Conservation (phyloP, 2,113 vertebrate species). For the Odocoileus virginianus region DNA sequence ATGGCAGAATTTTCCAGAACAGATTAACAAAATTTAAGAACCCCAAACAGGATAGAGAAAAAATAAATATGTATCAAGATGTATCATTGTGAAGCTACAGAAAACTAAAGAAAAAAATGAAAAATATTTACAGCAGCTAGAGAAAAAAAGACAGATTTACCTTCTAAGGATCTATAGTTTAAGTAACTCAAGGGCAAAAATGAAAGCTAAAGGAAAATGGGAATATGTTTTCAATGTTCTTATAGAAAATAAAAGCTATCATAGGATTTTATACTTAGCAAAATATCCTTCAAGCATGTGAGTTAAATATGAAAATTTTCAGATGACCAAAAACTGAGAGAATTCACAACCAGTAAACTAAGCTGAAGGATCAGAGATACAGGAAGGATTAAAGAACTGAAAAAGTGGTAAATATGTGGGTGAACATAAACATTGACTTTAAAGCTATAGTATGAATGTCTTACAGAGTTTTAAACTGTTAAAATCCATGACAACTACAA, state of each 20-base stretch:
- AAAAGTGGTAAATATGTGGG: background rate
- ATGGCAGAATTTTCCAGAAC: background rate
- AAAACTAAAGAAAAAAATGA: background rate
- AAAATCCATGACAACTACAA: background rate
- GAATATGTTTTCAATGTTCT: background rate
- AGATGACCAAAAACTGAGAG: background rate
- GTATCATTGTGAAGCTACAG: background rate
- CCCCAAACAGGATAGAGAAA: background rate
- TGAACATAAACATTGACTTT: background rate
- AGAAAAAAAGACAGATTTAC: background rate
- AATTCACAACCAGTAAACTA: background rate
- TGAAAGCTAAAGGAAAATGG: background rate
- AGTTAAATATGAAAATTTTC: background rate
- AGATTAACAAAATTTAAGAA: background rate
- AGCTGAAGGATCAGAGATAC: background rate
- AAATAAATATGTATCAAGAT: background rate
- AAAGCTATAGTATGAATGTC: background rate
- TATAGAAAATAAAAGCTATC: conserved; percentile 3
- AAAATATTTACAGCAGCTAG: background rate
- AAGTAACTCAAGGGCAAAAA: conserved; percentile 11
- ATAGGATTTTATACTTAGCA: background rate
- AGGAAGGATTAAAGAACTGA: background rate
- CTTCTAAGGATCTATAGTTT: background rate
- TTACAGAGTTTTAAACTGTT: background rate
- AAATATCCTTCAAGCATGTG: background rate